A percentile compares a stretch with the other conserved stretches of the same genome.
Conservation (phyloP, 2,888 invertebrate genomes). For the Xestia xanthographa region DNA sequence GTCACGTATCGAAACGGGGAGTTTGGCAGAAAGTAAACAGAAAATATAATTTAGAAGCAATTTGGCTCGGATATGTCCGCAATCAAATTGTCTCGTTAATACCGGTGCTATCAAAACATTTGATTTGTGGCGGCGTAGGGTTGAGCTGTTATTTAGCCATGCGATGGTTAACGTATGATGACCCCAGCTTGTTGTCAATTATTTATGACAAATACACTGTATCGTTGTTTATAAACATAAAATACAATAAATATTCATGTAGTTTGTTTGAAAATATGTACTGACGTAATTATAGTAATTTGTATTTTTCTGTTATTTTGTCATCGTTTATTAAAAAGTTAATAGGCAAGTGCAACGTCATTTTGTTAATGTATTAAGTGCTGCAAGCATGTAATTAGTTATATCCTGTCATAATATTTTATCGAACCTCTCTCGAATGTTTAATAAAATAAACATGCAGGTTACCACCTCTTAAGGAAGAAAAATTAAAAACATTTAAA, state of each 20-base stretch:
- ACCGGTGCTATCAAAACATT: constrained; percentile 90
- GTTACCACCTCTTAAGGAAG: not conserved
- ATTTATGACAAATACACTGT: constrained; percentile 75
- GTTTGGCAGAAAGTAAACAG: constrained; percentile 90
- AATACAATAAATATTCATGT: constrained; percentile 54
- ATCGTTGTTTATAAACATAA: constrained; percentile 66
- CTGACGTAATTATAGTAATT: constrained; percentile 19
- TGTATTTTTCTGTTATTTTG: constrained; percentile 37
- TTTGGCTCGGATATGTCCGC: constrained; percentile 90
- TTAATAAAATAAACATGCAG: constrained; percentile 1
- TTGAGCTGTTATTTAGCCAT: constrained; percentile 84
- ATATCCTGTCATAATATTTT: constrained; percentile 20
- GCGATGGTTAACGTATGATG: constrained; percentile 84
- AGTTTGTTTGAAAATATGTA: constrained; percentile 28
- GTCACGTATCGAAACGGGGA: constrained; percentile 86
- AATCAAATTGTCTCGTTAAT: constrained; percentile 91
- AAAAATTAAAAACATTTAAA: not conserved
- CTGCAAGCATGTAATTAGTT: constrained; percentile 25
- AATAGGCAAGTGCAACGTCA: constrained; percentile 23
- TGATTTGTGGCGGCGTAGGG: constrained; percentile 86
- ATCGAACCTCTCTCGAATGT: constrained; percentile 8
- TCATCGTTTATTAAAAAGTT: constrained; percentile 39
- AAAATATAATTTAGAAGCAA: constrained; percentile 91
- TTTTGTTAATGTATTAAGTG: constrained; percentile 19
- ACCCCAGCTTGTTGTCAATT: constrained; percentile 86